Base-by-base conservation (phyloP, 2,888 invertebrate genomes). In the Amblyjoppa proteus region DNA sequence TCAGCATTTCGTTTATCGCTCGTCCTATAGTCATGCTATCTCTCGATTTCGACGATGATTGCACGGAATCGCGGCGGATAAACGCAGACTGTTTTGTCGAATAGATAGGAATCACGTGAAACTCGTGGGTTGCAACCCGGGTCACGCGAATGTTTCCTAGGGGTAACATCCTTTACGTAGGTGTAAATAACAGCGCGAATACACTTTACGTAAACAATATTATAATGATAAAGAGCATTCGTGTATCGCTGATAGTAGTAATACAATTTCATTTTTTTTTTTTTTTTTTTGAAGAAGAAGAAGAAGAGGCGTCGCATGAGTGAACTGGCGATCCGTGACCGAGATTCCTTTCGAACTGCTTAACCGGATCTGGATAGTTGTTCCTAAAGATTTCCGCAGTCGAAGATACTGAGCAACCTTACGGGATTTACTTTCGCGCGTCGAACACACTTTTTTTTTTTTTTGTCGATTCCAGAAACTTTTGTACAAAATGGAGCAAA, bases 181-280 rank as follows among this genome's bases (percentile, higher is more conserved):
- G 77, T 81, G 77, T 74, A 56, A 74, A 78, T 81, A 77, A 81
- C 69, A 69, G 77, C 64, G 69, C 31, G 51, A 76, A 81, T 81
- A 74, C 61, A 74, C 53, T 77, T 13, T 49, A 77, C 64, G 31
- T 20, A 53, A 81, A 77, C 31, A 78, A 78, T 66, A 71, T 75
- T 70, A 70, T 81, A 58, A 81, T 41, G 16, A 31, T 41, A 64
- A 75, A 64, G 31, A 78, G n/a, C 13, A 25, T 69, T 73, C 69
- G 51, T 64, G 73, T 16, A 45, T 68, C 38, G 69, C 1, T n/a
- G 68, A 75, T 69, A 58, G 77, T 58, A 68, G 64, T 83, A 75
- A 61, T 70, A 51, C 49, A 5, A 38, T 20, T 16, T 79, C 71
- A 66, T 49, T 45, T n/a, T 11, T 7, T 41, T 41, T 38, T 38